Percentiles rank a stretch among this genome's conserved stretches.
phyloP scores from a whole-genome alignment of 2,113 vertebrate species.

The Mormoops blainvillei region DNA sequence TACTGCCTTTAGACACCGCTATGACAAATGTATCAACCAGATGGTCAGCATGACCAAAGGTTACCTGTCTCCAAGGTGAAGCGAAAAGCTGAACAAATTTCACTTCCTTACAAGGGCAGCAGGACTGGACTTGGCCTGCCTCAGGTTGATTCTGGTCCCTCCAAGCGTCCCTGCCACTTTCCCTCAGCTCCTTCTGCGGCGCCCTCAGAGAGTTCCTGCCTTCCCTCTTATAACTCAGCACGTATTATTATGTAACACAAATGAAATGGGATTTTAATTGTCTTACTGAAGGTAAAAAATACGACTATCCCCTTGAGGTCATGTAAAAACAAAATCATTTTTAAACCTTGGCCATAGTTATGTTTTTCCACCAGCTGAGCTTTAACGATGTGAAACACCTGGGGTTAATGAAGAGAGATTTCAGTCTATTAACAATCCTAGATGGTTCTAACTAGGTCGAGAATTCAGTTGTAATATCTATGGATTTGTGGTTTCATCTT shows the following conservation, averaged over 20 bases:
- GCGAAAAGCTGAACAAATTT: neutral
- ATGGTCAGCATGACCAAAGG: neutral
- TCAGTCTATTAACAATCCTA: neutral
- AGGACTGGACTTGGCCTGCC: neutral
- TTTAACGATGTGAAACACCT: neutral
- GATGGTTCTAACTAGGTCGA: neutral
- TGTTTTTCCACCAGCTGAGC: neutral
- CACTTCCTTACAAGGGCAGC: neutral
- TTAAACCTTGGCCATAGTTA: neutral
- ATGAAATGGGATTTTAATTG: neutral
- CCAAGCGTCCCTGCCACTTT: neutral
- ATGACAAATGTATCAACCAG: neutral
- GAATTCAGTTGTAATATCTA: neutral
- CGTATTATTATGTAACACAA: neutral
- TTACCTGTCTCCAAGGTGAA: neutral
- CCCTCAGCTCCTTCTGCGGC: neutral
- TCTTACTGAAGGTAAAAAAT: constrained; percentile 22
- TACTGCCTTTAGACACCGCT: neutral
- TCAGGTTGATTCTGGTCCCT: neutral
- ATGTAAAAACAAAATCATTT: neutral
- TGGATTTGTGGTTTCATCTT: neutral
- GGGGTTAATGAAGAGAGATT: neutral
- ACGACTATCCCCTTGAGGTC: neutral
- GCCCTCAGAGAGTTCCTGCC: neutral
- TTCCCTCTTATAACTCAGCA: neutral